phyloP scores from a whole-genome alignment of 2,888 invertebrate species.

The Mimas tiliae region DNA sequence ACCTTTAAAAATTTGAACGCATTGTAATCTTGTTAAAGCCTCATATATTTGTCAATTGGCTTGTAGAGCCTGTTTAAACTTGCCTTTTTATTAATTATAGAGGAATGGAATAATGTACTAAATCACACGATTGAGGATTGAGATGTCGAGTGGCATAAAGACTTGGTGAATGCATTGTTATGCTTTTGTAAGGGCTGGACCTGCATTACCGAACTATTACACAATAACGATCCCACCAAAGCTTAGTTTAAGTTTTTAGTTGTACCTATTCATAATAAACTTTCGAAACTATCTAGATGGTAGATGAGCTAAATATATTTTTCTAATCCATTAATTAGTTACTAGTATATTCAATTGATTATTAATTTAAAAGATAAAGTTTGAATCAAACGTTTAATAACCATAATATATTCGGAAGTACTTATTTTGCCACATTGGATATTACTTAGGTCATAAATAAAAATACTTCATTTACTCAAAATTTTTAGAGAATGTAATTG shows the following conservation, averaged over 20 bases:
- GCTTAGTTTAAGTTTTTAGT: slow-evolving; percentile 79
- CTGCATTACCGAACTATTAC: slow-evolving; percentile 69
- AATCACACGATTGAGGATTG: slow-evolving; percentile 23
- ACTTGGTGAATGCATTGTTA: slow-evolving; percentile 34
- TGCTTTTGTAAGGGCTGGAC: slow-evolving; percentile 41
- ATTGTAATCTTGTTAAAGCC: slow-evolving; percentile 33
- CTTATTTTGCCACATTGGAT: slow-evolving; percentile 27
- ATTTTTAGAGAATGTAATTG: not conserved
- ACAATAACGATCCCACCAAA: slow-evolving; percentile 83
- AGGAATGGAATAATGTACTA: slow-evolving; percentile 15
- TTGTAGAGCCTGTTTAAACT: slow-evolving; percentile 37
- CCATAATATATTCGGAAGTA: slow-evolving; percentile 27
- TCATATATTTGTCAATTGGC: slow-evolving; percentile 34
- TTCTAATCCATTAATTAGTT: slow-evolving; percentile 47
- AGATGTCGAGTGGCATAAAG: slow-evolving; percentile 27
- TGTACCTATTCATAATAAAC: slow-evolving; percentile 57
- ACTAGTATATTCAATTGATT: slow-evolving; percentile 33
- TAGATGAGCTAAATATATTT: slow-evolving; percentile 56
- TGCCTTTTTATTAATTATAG: slow-evolving; percentile 42
- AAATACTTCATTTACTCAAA: not conserved
- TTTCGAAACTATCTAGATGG: slow-evolving; percentile 51
- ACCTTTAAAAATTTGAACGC: slow-evolving; percentile 49
- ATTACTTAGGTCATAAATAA: slow-evolving; percentile 30
- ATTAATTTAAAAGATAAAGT: slow-evolving; percentile 26
- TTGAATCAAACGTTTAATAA: slow-evolving; percentile 34